A percentile compares a stretch with the other conserved stretches of the same genome.
phyloP scores from a whole-genome alignment of 2,113 vertebrate species.

The Scomber japonicus region DNA sequence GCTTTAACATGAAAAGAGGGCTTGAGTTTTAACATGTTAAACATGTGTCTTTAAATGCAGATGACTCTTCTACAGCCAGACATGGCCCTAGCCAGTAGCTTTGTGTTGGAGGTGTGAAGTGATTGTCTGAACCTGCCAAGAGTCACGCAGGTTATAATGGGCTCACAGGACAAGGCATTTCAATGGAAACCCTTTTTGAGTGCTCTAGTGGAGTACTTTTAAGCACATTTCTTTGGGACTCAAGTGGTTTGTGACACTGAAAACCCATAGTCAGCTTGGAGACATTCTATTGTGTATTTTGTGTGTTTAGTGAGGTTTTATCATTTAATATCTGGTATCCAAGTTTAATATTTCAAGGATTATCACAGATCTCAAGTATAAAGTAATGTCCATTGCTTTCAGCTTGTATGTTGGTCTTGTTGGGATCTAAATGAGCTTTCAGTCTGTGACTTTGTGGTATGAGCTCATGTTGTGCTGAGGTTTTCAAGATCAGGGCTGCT shows the following conservation, averaged over 20 bases:
- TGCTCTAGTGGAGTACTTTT: not conserved
- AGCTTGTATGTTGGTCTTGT: not conserved
- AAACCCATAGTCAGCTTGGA: not conserved
- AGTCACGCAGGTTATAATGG: conserved; percentile 62
- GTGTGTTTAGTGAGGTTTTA: not conserved
- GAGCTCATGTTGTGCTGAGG: not conserved
- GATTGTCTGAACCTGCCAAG: conserved; percentile 53
- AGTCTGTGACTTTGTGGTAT: conserved; percentile 19
- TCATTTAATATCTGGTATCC: too few species aligned
- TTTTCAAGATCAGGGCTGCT: not conserved
- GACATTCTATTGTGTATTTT: not conserved
- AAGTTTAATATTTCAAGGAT: too few species aligned
- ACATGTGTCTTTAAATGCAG: conserved; percentile 44
- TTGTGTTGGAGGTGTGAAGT: conserved; percentile 59
- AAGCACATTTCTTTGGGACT: not conserved
- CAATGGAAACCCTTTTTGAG: conserved; percentile 33
- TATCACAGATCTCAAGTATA: too few species aligned
- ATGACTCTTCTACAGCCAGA: conserved; percentile 8
- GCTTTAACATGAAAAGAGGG: conserved; percentile 9
- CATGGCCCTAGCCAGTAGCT: conserved; percentile 17
- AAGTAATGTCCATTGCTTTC: too few species aligned
- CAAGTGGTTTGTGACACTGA: not conserved
- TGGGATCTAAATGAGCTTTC: not conserved
- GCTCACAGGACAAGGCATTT: conserved; percentile 49
- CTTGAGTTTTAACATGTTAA: conserved; percentile 22